phyloP scores from a whole-genome alignment of 1,140 invertebrate species.

The Zaprionus ghesquierei region DNA sequence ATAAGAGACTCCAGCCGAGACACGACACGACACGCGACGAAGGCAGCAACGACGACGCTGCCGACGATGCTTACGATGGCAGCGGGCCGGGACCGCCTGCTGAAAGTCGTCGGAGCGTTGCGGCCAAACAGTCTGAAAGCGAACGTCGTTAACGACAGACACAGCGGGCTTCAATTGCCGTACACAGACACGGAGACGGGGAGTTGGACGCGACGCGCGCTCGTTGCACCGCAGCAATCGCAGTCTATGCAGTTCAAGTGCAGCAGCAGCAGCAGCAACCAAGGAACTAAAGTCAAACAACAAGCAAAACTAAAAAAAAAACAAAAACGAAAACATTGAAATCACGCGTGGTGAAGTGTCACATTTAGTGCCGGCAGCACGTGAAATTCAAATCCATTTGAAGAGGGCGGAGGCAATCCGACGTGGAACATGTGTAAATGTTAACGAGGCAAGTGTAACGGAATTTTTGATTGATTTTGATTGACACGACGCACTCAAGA shows the following conservation, averaged over 20 bases:
- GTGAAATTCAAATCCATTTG: slow-evolving; percentile 54
- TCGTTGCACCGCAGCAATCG: background rate
- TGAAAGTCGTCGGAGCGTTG: slow-evolving; percentile 71
- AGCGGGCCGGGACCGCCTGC: slow-evolving; percentile 27
- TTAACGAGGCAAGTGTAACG: slow-evolving; percentile 50
- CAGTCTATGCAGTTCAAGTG: slow-evolving; percentile 11
- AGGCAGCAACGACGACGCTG: background rate
- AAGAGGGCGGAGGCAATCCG: slow-evolving; percentile 26
- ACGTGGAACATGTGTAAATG: slow-evolving; percentile 67
- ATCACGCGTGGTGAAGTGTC: background rate
- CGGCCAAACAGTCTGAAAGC: slow-evolving; percentile 66
- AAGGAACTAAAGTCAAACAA: no score
- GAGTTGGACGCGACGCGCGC: slow-evolving; percentile 28
- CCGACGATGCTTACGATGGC: background rate
- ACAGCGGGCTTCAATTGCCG: slow-evolving; percentile 44
- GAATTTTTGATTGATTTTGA: slow-evolving; percentile 76
- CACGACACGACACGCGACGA: background rate
- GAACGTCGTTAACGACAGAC: slow-evolving; percentile 69
- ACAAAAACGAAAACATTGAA: background rate
- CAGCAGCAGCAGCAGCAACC: background rate
- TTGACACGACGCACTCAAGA: slow-evolving; percentile 73
- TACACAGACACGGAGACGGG: slow-evolving; percentile 20
- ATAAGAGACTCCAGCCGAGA: slow-evolving; percentile 9
- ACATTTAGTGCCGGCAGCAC: background rate
- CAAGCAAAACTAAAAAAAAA: background rate